phyloP scores from a whole-genome alignment of 53 echinoderm and acorn worm genomes.

The Mesocentrotus franciscanus region DNA sequence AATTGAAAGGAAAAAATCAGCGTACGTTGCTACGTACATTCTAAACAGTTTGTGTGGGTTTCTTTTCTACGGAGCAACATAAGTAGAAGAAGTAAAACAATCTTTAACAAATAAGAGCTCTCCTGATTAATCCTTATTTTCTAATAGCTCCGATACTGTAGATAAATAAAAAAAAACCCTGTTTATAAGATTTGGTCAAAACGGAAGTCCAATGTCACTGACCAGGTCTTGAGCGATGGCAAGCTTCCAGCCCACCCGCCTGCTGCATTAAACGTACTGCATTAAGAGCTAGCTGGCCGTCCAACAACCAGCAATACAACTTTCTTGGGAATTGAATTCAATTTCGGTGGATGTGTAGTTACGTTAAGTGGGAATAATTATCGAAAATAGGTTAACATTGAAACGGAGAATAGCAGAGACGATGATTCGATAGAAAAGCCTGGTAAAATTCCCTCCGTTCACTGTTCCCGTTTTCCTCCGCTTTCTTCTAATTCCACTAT shows the following conservation, averaged over 20 bases:
- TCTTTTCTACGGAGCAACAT: neutral
- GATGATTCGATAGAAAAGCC: constrained; percentile 48
- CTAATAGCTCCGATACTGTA: neutral
- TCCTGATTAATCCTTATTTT: constrained; percentile 6
- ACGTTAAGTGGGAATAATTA: constrained; percentile 54
- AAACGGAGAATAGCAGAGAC: neutral
- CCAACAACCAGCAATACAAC: constrained; percentile 27
- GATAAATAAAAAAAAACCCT: neutral
- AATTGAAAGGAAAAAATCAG: neutral
- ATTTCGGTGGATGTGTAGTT: constrained; percentile 52
- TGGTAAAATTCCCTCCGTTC: constrained; percentile 22
- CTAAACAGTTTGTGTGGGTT: neutral
- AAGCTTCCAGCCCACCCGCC: neutral
- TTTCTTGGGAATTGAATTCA: constrained; percentile 51
- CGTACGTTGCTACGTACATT: neutral
- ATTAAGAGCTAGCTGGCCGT: neutral
- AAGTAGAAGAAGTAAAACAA: neutral
- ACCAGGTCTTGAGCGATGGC: constrained; percentile 8
- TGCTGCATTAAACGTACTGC: constrained; percentile 12
- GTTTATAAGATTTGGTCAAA: constrained; percentile 40
- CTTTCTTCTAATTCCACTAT: constrained; percentile 57
- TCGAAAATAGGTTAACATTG: constrained; percentile 57
- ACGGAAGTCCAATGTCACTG: constrained; percentile 54
- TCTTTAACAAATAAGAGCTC: neutral
- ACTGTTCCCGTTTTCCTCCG: constrained; percentile 36